Evolutionary conservation across 37 sponge, comb jelly and placozoan genomes (phyloP).

Genomic region (Ianthella basta): DNA sequence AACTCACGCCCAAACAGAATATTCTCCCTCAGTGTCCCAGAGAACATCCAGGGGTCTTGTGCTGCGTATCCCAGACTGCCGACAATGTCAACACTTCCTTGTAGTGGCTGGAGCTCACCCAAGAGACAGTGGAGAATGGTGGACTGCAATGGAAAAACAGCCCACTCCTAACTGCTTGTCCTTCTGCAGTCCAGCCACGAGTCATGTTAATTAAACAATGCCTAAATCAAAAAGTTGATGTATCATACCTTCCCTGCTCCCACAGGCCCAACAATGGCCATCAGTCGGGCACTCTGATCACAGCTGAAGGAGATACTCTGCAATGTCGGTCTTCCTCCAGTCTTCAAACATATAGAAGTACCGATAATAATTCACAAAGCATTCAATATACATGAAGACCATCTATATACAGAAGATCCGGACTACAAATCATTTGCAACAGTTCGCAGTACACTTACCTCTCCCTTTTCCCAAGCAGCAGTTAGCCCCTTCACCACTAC

Average conservation of each 20-base stretch:
- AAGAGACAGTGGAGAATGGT: conserved; percentile 39
- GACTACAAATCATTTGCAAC: too few relatives aligned
- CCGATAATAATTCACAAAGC: too few relatives aligned
- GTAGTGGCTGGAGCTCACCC: conserved; percentile 35
- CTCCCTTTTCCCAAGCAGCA: too few relatives aligned
- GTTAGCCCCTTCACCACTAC: too few relatives aligned
- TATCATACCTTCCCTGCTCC: conserved; percentile 72
- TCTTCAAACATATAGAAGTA: too few relatives aligned
- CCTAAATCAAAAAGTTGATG: too few relatives aligned
- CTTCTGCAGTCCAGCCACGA: neutral
- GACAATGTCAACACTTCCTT: conserved; percentile 27
- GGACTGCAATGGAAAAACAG: conserved; percentile 9
- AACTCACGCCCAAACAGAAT: conserved; percentile 46
- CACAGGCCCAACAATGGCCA: conserved; percentile 75
- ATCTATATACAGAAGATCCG: too few relatives aligned
- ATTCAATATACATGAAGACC: too few relatives aligned
- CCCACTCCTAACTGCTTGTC: neutral
- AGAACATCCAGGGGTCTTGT: conserved; percentile 54
- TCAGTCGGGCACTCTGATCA: neutral
- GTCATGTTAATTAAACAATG: too few relatives aligned
- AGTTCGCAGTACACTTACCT: too few relatives aligned
- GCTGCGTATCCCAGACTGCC: conserved; percentile 36
- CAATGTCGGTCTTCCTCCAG: too few relatives aligned
- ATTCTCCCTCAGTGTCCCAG: conserved; percentile 54
- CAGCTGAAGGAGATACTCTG: too few relatives aligned